Base-by-base conservation (phyloP, 2,797 vertebrate genomes). In the Sebastes diaconus region DNA sequence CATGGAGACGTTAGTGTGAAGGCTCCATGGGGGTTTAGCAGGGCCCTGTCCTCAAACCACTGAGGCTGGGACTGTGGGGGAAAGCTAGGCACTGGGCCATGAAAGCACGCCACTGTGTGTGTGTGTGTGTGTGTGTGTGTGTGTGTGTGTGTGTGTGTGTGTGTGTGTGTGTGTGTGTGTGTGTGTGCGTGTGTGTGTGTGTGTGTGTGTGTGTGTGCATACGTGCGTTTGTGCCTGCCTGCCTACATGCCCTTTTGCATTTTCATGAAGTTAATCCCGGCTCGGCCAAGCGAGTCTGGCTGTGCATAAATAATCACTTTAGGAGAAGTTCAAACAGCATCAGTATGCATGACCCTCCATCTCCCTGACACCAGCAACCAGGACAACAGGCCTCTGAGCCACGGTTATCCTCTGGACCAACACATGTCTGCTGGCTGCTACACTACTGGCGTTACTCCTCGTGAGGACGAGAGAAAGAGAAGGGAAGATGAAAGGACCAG, bases 301-400 rank as follows among this genome's bases (percentile, higher is more conserved):
- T 88, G 87, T 91, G 92, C 94, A 94, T 92, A 93, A 92, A 93
- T 92, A 93, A 94, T 94, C 88, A 94, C 92, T 94, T 93, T 82
- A 92, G 88, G 84, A 90, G 83, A 88, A 90, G 91, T 93, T 94
- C 88, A 94, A 94, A 93, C 89, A 90, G 80, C 85, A 95, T 95
- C 93, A 94, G 92, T 93, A 94, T 95, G 93, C 93, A 94, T 92
- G 90, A 92, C 82, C 86, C 91, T 89, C 72, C 86, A 79, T 94
- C 90, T 92, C 87, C 87, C 73, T 75, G 84, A 90, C 89, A 89
- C 85, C 78, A 88, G 88, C 81, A 84, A 86, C 87, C 85, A 79
- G 82, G 86, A 92, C 88, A 93, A 93, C 88, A 75, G 86, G 61
- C 80, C 77, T 75, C 69, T 39, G 70, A 81, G 76, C 74, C 66